Evolutionary conservation across 2,797 vertebrate species (phyloP), one percentile per base, ranked within the genome.

Genomic region (Jordanella pulchra): DNA sequence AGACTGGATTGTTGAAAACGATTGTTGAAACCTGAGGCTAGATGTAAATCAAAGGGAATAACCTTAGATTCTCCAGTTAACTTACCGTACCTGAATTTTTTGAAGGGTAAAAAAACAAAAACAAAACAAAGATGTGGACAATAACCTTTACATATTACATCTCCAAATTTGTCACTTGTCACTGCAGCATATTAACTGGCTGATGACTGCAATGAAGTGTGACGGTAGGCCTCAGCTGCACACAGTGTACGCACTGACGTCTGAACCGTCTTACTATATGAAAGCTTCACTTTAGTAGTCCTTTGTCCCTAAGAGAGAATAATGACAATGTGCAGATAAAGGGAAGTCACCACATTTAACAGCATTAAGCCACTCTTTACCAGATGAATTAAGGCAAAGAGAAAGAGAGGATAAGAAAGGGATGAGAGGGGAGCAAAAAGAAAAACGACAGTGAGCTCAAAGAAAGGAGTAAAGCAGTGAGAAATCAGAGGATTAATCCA

Each of bases 401-500:
- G 78, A 91, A 84, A 84, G 74, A 81, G 73, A 65, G 75, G 76
- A 69, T 76, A 83, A 86, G 82, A 78, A 79, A 78, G 32, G 74
- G 77, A 78, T 75, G 80, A 84, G 72, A 76, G 80, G 61, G 51
- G 75, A 82, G 75, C 5, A 39, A 83, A 84, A 84, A 83, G 85
- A 84, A 84, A 83, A 86, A 81, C 64, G 79, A 85, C 76, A 89
- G 83, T 5, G 50, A 70, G 70, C 80, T 65, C 55, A 23, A 70
- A 79, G 73, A 86, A 89, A 85, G 88, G 83, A 84, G 74, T 1
- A 30, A 82, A 77, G 71, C 86, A 63, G 82, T 80, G 92, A 92
- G 88, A 91, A 92, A 92, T 89, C 72, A 35, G 65, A 69, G 82
- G 83, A 87, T 85, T 94, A 94, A 94, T 94, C 93, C 89, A 3